Evolutionary conservation across 2,113 vertebrate species (phyloP).

Genomic region (Sclerurus mexicanus): DNA sequence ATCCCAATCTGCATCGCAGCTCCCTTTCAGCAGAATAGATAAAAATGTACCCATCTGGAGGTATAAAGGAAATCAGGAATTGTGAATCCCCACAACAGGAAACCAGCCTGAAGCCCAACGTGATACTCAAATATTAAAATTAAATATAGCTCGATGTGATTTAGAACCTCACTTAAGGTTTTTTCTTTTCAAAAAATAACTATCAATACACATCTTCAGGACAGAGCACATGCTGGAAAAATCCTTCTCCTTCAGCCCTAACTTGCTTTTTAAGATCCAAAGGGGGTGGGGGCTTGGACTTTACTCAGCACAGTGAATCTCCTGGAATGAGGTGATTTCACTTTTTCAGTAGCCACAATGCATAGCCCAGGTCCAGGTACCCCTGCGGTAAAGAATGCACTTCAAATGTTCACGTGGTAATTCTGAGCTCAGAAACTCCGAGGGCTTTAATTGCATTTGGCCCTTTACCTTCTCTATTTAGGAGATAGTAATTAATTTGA

Average conservation of each 20-base stretch:
- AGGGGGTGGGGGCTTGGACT: rapidly evolving
- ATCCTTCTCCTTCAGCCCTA: not conserved
- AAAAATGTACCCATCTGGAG: not conserved
- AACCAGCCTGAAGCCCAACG: rapidly evolving
- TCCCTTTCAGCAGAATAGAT: not conserved
- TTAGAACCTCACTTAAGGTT: not conserved
- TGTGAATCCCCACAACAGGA: not conserved
- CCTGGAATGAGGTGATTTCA: not conserved
- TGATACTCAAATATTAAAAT: not conserved
- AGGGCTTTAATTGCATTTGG: slow-evolving; percentile 20
- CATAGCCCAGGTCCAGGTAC: not conserved
- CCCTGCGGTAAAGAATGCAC: not conserved
- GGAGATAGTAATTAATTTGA: slow-evolving; percentile 7
- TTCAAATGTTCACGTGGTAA: not conserved
- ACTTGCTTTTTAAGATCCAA: not conserved
- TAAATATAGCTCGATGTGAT: not conserved
- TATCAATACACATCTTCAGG: not conserved
- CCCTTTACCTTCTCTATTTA: slow-evolving; percentile 15
- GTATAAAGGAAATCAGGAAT: not conserved
- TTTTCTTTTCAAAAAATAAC: not conserved
- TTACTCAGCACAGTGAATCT: not conserved
- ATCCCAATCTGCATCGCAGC: not conserved
- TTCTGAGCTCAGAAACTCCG: not conserved
- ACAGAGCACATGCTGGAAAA: not conserved
- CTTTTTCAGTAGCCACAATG: not conserved